phyloP scores from a whole-genome alignment of 1,140 invertebrate species.

The Galleria mellonella region DNA sequence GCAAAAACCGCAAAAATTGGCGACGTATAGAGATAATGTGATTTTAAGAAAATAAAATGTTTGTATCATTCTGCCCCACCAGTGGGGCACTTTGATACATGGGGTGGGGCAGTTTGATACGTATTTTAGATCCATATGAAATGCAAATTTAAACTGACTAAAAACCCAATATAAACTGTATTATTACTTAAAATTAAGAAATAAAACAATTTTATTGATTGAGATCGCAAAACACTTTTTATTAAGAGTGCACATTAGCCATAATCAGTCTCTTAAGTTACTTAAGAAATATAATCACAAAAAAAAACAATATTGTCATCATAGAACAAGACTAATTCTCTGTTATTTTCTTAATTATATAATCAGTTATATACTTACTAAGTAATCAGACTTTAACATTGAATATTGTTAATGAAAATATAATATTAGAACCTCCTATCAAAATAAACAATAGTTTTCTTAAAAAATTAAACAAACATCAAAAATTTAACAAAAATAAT shows the following conservation, averaged over 20 bases:
- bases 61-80: constrained; percentile 2
- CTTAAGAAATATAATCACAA: constrained; percentile 6
- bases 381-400: constrained; percentile 8
- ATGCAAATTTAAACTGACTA: constrained; percentile 7
- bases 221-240: constrained; percentile 10
- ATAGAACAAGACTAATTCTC: constrained; percentile 1
- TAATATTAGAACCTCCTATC: constrained; percentile 3
- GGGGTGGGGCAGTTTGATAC: neutral
- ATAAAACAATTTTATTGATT: constrained; percentile 5
- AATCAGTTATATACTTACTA: constrained; percentile 7
- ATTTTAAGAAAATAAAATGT: neutral
- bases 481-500: neutral
- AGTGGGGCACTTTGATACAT: constrained; percentile 1
- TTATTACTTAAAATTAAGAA: constrained; percentile 1
- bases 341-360: constrained; percentile 6
- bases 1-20: constrained; percentile 2
- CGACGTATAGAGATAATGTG: neutral
- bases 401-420: constrained; percentile 3
- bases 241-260: constrained; percentile 9
- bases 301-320: constrained; percentile 1
- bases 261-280: constrained; percentile 9
- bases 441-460: neutral
- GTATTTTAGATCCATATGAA: constrained; percentile 7
- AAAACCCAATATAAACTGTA: neutral
- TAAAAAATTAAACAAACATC: neutral